phyloP scores from a whole-genome alignment of 2,113 vertebrate genomes.

The Peucedramus taeniatus region DNA sequence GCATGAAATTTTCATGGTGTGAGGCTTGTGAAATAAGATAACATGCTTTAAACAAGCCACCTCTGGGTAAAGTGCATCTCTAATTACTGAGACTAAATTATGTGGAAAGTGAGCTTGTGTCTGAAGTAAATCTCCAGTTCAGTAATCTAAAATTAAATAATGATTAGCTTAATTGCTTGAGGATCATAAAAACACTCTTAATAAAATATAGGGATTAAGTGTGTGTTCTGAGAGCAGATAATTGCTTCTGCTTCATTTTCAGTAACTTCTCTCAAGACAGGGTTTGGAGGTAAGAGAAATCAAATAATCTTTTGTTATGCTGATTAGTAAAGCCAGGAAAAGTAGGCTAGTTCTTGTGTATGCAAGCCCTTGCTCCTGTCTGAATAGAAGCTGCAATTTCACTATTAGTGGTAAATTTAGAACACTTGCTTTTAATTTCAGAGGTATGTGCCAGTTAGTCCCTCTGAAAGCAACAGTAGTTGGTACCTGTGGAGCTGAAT shows the following conservation, averaged over 20 bases:
- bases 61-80: constrained; percentile 35
- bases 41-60: constrained; percentile 4
- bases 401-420: background rate
- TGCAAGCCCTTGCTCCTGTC: background rate
- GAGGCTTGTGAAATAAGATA: constrained; percentile 26
- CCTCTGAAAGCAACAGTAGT: background rate
- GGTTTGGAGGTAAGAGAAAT: constrained; percentile 21
- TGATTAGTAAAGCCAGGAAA: constrained; percentile 16
- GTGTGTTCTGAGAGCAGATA: constrained; percentile 22
- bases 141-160: constrained; percentile 56
- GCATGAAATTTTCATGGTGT: background rate
- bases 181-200: background rate
- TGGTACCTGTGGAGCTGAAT: background rate
- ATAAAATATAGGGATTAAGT: constrained; percentile 47
- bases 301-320: constrained; percentile 25
- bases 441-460: background rate
- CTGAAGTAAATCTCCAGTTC: constrained; percentile 48
- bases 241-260: constrained; percentile 43
- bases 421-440: background rate
- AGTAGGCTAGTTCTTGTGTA: constrained; percentile 11
- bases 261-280: background rate
- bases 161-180: constrained; percentile 58
- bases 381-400: constrained; percentile 18
- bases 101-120: constrained; percentile 36
- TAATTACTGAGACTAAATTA: constrained; percentile 53